Conservation (phyloP, 2,113 vertebrate species). For the Rallus limicola region DNA sequence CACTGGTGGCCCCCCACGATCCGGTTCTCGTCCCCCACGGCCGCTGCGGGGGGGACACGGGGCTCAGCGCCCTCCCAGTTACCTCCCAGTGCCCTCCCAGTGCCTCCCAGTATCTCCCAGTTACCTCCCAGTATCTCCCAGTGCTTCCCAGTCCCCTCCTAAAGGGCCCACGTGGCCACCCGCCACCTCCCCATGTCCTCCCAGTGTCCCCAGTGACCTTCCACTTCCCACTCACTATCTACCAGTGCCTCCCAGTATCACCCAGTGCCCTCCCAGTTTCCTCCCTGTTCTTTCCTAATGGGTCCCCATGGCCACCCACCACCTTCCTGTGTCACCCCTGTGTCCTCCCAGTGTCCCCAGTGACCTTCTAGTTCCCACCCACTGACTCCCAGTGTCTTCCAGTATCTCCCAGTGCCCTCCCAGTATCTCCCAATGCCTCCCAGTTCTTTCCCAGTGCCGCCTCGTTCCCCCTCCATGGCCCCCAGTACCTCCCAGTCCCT, state of each 20-base stretch:
- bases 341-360: background rate
- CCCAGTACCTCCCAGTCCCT: too few relatives aligned
- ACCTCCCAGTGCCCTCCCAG: background rate
- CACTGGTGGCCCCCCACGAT: background rate
- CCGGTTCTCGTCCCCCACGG: background rate
- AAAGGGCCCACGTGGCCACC: too few relatives aligned
- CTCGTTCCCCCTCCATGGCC: too few relatives aligned
- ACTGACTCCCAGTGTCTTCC: background rate
- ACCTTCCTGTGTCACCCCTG: background rate
- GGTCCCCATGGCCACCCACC: too few relatives aligned
- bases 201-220: background rate
- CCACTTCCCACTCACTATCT: background rate
- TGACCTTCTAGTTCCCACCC: background rate
- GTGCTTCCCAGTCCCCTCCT: background rate
- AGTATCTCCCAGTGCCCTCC: too few relatives aligned
- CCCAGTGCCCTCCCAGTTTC: background rate
- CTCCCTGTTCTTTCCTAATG: too few relatives aligned
- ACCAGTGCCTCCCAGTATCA: too few relatives aligned
- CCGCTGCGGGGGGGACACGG: rapidly evolving
- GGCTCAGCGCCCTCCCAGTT: background rate
- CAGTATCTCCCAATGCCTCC: background rate
- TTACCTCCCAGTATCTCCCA: too few relatives aligned
- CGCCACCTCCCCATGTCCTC: background rate
- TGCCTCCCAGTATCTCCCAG: background rate
- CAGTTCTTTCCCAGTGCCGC: too few relatives aligned